Percentiles rank a stretch among this genome's conserved stretches.
phyloP scores from a whole-genome alignment of 2,797 vertebrate genomes.

The Cygnus olor region DNA sequence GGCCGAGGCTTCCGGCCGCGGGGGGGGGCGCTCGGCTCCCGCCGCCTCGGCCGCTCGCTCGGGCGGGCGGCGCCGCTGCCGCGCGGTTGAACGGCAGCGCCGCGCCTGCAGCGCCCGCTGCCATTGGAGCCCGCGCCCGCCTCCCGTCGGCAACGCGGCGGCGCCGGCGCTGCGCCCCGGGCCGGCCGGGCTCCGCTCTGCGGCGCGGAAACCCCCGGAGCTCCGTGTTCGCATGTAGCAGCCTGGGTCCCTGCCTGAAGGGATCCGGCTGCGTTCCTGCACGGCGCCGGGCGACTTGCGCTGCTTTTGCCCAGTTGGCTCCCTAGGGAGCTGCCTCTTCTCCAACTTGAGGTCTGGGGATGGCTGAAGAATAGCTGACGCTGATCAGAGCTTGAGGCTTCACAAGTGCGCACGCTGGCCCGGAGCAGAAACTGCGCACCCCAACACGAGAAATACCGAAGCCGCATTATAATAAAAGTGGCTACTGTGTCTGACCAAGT shows the following conservation, averaged over 20 bases:
- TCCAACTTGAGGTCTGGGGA: fast-evolving
- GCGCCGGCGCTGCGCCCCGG: not conserved
- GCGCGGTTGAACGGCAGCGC: not conserved
- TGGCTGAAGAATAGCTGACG: not conserved
- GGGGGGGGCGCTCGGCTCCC: not conserved
- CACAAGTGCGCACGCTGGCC: not conserved
- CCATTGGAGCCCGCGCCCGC: not conserved
- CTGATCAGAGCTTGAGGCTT: not conserved
- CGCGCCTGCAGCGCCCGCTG: not conserved
- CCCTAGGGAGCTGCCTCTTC: not conserved
- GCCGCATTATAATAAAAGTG: fast-evolving
- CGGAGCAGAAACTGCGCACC: too few species aligned
- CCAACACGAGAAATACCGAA: not conserved
- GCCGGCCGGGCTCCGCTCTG: not conserved
- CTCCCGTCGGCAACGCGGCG: not conserved
- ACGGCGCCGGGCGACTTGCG: not conserved
- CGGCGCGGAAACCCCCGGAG: not conserved
- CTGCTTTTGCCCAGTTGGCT: fast-evolving
- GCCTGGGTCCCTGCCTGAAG: not conserved
- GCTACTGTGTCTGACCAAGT: not conserved
- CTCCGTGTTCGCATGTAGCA: fast-evolving
- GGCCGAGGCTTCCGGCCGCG: not conserved
- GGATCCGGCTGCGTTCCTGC: not conserved
- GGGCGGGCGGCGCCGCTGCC: not conserved
- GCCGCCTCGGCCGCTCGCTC: not conserved